These are phyloP conservation scores for Meloidogyne floridensis DNA, from an alignment of 1,140 invertebrate species.

Conservation along the genomic window DNA sequence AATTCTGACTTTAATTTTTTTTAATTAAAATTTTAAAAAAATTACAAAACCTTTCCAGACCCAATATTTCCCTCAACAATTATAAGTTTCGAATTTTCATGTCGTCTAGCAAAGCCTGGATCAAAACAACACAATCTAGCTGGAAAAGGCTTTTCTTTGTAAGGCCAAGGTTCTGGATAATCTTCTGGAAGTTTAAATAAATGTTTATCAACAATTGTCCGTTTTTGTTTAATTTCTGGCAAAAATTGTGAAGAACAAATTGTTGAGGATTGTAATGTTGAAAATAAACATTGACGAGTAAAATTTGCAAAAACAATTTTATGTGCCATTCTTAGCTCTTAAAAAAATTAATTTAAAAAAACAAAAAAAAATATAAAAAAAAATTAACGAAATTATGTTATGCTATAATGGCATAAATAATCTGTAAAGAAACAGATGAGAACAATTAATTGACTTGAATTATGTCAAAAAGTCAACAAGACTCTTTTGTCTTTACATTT, in stretches of 20 bases:
- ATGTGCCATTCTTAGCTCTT: not conserved
- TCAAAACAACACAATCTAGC: not conserved
- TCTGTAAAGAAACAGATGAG: no score
- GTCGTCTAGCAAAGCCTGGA: conserved; percentile 26
- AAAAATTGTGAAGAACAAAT: not conserved
- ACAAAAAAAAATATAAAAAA: no score
- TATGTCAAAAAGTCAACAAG: no score
- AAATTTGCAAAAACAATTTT: not conserved
- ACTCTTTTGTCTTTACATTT: no score
- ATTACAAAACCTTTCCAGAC: conserved; percentile 50
- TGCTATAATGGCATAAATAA: no score
- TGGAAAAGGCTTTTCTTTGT: conserved; percentile 37
- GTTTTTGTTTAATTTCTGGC: conserved; percentile 30
- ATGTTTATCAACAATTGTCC: conserved; percentile 47
- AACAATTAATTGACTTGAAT: no score
- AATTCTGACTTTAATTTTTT: conserved; percentile 42
- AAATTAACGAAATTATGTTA: no score
- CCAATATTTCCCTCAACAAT: conserved; percentile 53
- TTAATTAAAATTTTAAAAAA: not conserved
- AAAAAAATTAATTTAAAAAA: no score
- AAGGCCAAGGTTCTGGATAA: conserved; percentile 50
- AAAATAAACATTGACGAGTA: conserved; percentile 1
- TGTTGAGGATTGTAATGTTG: not conserved
- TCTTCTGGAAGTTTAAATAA: conserved; percentile 40
- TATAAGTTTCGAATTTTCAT: conserved; percentile 54